Conservation (phyloP, 2,113 vertebrate genomes). For the Nettapus auritus region DNA sequence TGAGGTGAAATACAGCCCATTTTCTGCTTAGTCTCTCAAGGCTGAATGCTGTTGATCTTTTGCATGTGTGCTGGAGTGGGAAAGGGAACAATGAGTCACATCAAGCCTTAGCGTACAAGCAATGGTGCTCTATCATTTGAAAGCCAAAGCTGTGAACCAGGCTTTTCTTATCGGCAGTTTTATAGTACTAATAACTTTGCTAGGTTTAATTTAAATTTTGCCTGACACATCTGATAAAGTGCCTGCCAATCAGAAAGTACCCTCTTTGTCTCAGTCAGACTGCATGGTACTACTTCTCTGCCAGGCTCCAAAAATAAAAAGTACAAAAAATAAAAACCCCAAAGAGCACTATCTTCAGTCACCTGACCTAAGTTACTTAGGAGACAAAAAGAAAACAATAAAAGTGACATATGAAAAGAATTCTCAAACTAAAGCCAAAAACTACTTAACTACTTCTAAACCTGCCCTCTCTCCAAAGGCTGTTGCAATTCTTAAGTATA, state of each 20-base stretch:
- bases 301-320: not conserved
- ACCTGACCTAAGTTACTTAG: not conserved
- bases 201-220: not conserved
- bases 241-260: not conserved
- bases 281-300: not conserved
- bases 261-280: not conserved
- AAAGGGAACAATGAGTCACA: not conserved
- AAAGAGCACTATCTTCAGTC: not conserved
- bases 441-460: not conserved
- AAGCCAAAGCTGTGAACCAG: not conserved
- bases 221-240: not conserved
- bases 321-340: not conserved
- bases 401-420: accelerated
- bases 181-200: not conserved
- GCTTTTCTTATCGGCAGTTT: not conserved
- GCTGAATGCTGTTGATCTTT: not conserved
- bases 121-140: not conserved
- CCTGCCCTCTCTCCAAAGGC: not conserved
- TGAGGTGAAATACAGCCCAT: not conserved
- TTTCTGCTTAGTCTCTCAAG: not conserved
- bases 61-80: not conserved
- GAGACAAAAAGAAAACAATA: not conserved
- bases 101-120: not conserved
- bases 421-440: not conserved
- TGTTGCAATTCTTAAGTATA: not conserved